A percentile compares a stretch with the other conserved stretches of the same genome.
phyloP scores from a whole-genome alignment of 2,113 vertebrate species.

The Falcunculus frontatus region DNA sequence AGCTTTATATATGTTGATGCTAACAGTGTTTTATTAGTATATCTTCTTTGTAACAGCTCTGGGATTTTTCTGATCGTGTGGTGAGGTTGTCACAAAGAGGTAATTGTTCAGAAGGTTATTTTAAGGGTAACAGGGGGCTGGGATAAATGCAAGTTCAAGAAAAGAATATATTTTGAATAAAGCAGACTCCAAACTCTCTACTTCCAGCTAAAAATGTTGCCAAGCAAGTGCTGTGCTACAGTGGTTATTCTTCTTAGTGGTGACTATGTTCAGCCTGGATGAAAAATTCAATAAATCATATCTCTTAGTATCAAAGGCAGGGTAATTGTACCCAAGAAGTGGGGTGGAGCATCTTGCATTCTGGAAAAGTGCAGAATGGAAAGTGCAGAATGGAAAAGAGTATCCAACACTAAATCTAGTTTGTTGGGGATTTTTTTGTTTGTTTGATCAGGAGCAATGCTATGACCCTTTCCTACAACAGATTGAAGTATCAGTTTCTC shows the following conservation, averaged over 20 bases:
- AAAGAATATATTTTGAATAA: neutral
- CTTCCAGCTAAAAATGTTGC: neutral
- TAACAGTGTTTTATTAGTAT: neutral
- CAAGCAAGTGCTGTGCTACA: neutral
- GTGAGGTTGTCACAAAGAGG: neutral
- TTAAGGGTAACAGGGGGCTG: neutral
- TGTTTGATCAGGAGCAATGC: neutral
- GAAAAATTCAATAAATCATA: neutral
- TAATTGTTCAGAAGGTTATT: neutral
- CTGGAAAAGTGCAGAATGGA: neutral
- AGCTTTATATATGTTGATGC: neutral
- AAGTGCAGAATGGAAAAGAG: neutral
- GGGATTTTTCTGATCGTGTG: neutral
- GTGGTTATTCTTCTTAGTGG: neutral
- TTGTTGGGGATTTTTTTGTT: neutral
- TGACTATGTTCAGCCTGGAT: neutral
- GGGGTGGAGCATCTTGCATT: neutral
- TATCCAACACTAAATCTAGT: neutral
- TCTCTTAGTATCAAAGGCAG: neutral
- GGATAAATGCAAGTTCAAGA: neutral
- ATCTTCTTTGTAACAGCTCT: neutral
- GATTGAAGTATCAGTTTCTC: neutral
- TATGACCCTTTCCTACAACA: neutral
- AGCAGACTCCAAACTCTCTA: neutral
- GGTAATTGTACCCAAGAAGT: neutral